phyloP scores from a whole-genome alignment of 2,888 invertebrate species.

The Trichopoda pennipes region DNA sequence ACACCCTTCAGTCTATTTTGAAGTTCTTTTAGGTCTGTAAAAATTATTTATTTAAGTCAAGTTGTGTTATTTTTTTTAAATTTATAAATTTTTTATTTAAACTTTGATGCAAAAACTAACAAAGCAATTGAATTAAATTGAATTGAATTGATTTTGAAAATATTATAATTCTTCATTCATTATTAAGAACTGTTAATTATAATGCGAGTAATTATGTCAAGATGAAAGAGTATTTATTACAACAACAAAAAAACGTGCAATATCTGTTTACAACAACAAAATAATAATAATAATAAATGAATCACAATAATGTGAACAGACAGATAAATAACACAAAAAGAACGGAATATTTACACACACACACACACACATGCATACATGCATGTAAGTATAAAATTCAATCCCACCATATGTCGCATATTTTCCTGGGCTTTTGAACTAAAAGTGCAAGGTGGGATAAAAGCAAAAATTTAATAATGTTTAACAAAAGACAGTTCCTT shows the following conservation, averaged over 20 bases:
- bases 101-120: too few relatives aligned
- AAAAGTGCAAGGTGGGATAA: constrained; percentile 1
- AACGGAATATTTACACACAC: constrained; percentile 26
- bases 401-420: constrained; percentile 25
- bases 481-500: not conserved
- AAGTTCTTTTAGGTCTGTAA: too few relatives aligned
- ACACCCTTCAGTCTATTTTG: too few relatives aligned
- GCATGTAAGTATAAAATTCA: not conserved
- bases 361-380: constrained; percentile 6
- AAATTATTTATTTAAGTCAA: too few relatives aligned
- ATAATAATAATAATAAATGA: not conserved
- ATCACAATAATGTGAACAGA: constrained; percentile 26
- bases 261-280: constrained; percentile 4
- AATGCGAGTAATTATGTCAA: too few relatives aligned
- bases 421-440: constrained; percentile 1
- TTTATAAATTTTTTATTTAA: too few relatives aligned
- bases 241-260: constrained; percentile 47
- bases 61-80: too few relatives aligned
- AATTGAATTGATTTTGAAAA: too few relatives aligned
- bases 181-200: too few relatives aligned
- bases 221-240: constrained; percentile 3
- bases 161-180: too few relatives aligned
- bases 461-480: constrained; percentile 27
- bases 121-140: too few relatives aligned
- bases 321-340: constrained; percentile 36